Evolutionary conservation across 1,140 invertebrate species (phyloP), one percentile per base, ranked within the genome.

Genomic region (Littorina saxatilis): DNA sequence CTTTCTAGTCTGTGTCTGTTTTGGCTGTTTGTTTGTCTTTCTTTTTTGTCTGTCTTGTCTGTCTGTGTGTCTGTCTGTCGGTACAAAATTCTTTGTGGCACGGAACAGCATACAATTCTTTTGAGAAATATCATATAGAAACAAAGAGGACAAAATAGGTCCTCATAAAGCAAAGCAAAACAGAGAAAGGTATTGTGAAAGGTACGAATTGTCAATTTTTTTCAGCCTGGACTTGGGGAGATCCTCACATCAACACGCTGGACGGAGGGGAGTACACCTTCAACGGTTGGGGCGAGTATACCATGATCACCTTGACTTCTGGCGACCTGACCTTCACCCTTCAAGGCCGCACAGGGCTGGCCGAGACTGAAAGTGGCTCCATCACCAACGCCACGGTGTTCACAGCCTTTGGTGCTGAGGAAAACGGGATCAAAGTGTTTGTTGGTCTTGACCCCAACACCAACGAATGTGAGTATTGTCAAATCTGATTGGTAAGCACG

Each of bases 181-280:
- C 52, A 55, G 52, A 55, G 13, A 55, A 15, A 15, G 13, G n/a
- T n/a, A 55, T 15, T n/a, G n/a, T n/a, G n/a, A n/a, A 15, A 55
- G 13, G n/a, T 55, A 55, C n/a, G n/a, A n/a, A n/a, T n/a, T n/a
- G n/a, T 63, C n/a, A 63, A 63, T 63, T 74, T 73, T 50, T 40
- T 74, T 73, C 32, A 91, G 90, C 84, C 9, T 83, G 66, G 9
- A 66, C 80, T 1, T 84, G 76, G 66, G 90, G 90, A 27, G 90
- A 91, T 81, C 90, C 90, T 39, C 90, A 90, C 66, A 87, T 90
- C 29, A 84, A 80, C 0, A 90, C 90, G 7, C 52, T 91, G 11
- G 90, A 91, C 82, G 89, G 90, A 0, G 52, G 43, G 3, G 55
- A 78, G 23, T 91, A 89, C 61, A 88, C 90, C n/a, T 90, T 89